Conservation (phyloP, 2,113 vertebrate genomes). For the Bubo blakistoni region DNA sequence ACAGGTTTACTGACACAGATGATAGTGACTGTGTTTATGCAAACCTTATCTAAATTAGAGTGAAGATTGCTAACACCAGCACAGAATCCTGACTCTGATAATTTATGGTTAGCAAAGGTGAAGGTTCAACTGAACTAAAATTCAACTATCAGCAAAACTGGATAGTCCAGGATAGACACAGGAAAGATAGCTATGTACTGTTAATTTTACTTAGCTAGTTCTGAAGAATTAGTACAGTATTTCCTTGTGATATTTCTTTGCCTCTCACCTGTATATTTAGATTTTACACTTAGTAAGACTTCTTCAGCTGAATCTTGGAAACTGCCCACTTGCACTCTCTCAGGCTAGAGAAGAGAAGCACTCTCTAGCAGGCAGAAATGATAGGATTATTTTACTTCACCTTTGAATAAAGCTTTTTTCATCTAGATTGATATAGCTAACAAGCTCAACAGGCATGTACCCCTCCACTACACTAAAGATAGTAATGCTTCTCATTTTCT, state of each 20-base stretch:
- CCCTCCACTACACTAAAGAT: neutral
- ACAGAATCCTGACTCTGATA: neutral
- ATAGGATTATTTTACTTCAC: neutral
- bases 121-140: neutral
- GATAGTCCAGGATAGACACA: neutral
- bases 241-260: neutral
- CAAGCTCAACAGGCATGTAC: neutral
- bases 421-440: neutral
- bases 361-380: neutral
- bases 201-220: neutral
- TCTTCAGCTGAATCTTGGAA: neutral
- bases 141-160: neutral
- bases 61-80: neutral
- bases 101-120: neutral
- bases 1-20: neutral
- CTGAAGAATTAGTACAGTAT: neutral
- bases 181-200: neutral
- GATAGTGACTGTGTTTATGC: neutral
- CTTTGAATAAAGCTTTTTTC: neutral
- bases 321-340: neutral
- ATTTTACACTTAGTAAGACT: neutral
- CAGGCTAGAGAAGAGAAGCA: neutral
- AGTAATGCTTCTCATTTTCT: neutral
- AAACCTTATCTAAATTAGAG: neutral
- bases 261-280: neutral